Percentiles rank a stretch among this genome's conserved stretches.
Conservation (phyloP, 2,888 invertebrate genomes). For the Fabriciana adippe region DNA sequence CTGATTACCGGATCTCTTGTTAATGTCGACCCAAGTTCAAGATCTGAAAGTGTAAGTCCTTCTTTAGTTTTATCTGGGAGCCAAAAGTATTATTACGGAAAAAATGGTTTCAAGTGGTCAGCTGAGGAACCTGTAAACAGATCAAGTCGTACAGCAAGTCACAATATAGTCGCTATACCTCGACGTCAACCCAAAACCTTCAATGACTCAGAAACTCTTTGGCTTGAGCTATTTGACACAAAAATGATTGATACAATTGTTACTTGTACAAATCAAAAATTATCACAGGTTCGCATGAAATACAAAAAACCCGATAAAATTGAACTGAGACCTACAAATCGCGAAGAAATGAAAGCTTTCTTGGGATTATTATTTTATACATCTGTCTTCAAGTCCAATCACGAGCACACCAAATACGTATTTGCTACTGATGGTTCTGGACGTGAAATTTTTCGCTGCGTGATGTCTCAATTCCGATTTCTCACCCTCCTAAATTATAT, state of each 20-base stretch:
- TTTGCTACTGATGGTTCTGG: slow-evolving; percentile 42
- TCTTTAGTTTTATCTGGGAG: slow-evolving; percentile 15
- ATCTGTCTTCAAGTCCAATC: slow-evolving; percentile 29
- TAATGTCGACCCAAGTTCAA: too few species aligned
- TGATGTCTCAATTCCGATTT: slow-evolving; percentile 38
- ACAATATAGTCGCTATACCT: neutral
- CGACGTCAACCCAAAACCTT: neutral
- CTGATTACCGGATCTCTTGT: too few species aligned
- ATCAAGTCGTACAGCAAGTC: neutral
- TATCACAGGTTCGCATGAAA: neutral
- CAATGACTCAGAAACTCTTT: neutral
- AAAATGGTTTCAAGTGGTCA: slow-evolving; percentile 24
- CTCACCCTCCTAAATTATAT: slow-evolving; percentile 9
- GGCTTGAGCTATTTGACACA: neutral
- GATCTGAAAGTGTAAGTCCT: neutral
- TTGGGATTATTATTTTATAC: slow-evolving; percentile 36
- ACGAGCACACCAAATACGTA: slow-evolving; percentile 9
- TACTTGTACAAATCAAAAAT: slow-evolving; percentile 2
- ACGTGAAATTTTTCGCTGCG: slow-evolving; percentile 39
- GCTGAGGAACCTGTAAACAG: slow-evolving; percentile 19
- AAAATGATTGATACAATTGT: slow-evolving; percentile 2
- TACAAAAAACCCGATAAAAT: slow-evolving; percentile 21
- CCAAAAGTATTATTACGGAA: slow-evolving; percentile 13
- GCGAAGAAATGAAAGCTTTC: slow-evolving; percentile 32
- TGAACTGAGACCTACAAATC: slow-evolving; percentile 19